A percentile compares a stretch with the other conserved stretches of the same genome.
Evolutionary conservation across 2,888 invertebrate species (phyloP).

Genomic region (Halocaridina rubra): DNA sequence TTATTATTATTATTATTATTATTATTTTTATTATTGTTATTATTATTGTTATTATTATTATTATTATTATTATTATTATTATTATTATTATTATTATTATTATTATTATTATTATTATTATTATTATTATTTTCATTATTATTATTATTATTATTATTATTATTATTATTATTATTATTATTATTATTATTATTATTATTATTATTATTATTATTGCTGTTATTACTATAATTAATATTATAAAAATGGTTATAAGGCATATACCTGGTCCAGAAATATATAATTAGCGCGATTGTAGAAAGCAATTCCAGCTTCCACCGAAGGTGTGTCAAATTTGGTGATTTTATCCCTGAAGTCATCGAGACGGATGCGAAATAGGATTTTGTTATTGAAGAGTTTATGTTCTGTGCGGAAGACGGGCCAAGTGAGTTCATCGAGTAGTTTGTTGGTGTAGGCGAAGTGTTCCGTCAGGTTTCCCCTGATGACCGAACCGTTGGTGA

Average conservation of each 20-base stretch:
- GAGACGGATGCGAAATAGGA: conserved; percentile 56
- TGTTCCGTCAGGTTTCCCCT: conserved; percentile 66
- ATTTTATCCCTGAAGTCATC: conserved; percentile 59
- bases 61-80: too few species aligned
- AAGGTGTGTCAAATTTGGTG: conserved; percentile 54
- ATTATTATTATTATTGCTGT: neutral
- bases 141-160: too few species aligned
- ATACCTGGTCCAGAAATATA: conserved; percentile 67
- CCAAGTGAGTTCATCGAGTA: conserved; percentile 66
- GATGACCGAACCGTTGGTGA: conserved; percentile 64
- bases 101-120: too few species aligned
- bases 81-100: too few species aligned
- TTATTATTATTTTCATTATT: too few species aligned
- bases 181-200: too few species aligned
- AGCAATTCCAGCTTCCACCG: conserved; percentile 64
- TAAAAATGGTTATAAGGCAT: neutral
- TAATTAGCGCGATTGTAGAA: conserved; percentile 68
- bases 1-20: too few species aligned
- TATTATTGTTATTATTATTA: too few species aligned
- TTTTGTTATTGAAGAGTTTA: conserved; percentile 54
- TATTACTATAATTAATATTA: neutral
- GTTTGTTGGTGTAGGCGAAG: conserved; percentile 68
- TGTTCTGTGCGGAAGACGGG: conserved; percentile 49
- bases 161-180: too few species aligned
- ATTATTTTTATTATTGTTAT: too few species aligned